Base-by-base conservation (phyloP, 2,797 vertebrate species). In the Crocodylus rhombifer region DNA sequence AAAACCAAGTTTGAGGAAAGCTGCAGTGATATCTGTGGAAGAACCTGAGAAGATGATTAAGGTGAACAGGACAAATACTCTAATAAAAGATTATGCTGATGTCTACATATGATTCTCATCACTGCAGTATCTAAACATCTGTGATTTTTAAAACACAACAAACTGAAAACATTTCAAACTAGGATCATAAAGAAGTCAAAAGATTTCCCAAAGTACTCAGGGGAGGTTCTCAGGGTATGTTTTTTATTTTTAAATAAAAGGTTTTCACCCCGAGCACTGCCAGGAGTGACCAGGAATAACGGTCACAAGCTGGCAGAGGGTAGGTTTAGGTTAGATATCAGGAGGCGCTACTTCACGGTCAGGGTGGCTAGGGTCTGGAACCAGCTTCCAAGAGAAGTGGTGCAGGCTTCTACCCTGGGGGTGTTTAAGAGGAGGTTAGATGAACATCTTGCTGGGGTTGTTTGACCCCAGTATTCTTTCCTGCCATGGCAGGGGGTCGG, bases 71-170 rank as follows among this genome's bases (percentile, higher is more conserved):
- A 33, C 64, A 67, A 30, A 30, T 65, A 65, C 15, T 65, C 7
- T 28, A 16, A 83, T 80, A 36, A 83, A 61, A 65, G 20, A 58
- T 65, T 77, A 23, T 64, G 20, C 69, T 26, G n/a, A 1, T 80
- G 18, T 65, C 75, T 88, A 15, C 12, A 60, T 0, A 0, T 58
- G 60, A 20, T 16, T 16, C 2, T 13, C 77, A 13, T 20, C 9
- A 15, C n/a, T 79, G 20, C 6, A 73, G 25, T 25, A 7, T 55
- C 62, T 26, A 17, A 7, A 56, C 23, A 8, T 1, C 3, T 4
- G 18, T 11, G 4, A 65, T 36, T 55, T 64, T 1, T 0, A 28
- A 78, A 80, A 6, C 30, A 57, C 16, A 1, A 61, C 77, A 20
- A 57, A 77, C 7, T 69, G 57, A 69, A 10, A 64, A 7, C 14